These are phyloP conservation scores for Ardeotis arabs DNA, from an alignment of 2,113 vertebrate species.

Conservation along the genomic window DNA sequence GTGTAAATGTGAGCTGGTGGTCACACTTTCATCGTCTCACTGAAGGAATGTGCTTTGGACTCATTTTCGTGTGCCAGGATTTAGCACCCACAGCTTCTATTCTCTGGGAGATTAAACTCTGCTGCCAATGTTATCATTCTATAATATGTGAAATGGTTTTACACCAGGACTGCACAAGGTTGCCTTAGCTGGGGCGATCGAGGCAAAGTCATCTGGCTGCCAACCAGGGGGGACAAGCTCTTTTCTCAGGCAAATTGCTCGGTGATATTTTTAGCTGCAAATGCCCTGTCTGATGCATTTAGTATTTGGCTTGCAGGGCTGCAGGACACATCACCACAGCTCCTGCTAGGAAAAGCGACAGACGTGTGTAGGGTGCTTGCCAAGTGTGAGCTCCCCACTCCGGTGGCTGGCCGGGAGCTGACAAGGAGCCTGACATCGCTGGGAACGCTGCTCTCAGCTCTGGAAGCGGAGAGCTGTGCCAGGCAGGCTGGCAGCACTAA, in stretches of 20 bases:
- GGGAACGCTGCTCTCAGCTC: not conserved
- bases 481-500: not conserved
- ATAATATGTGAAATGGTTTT: not conserved
- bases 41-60: not conserved
- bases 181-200: not conserved
- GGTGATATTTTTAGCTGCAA: slow-evolving; percentile 5
- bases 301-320: not conserved
- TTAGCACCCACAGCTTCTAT: not conserved
- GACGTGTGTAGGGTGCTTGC: not conserved
- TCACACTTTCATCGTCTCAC: not conserved
- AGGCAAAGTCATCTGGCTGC: not conserved
- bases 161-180: not conserved
- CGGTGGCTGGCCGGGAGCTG: not conserved
- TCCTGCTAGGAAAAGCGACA: slow-evolving; percentile 7
- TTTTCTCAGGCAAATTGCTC: slow-evolving; percentile 13
- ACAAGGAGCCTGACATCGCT: accelerated
- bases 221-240: not conserved
- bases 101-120: not conserved
- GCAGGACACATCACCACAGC: not conserved
- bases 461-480: accelerated
- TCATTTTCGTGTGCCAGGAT: not conserved
- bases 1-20: not conserved
- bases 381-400: not conserved
- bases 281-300: slow-evolving; percentile 26
- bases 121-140: accelerated